phyloP scores from a whole-genome alignment of 2,113 vertebrate genomes.

The Lycaon pictus region DNA sequence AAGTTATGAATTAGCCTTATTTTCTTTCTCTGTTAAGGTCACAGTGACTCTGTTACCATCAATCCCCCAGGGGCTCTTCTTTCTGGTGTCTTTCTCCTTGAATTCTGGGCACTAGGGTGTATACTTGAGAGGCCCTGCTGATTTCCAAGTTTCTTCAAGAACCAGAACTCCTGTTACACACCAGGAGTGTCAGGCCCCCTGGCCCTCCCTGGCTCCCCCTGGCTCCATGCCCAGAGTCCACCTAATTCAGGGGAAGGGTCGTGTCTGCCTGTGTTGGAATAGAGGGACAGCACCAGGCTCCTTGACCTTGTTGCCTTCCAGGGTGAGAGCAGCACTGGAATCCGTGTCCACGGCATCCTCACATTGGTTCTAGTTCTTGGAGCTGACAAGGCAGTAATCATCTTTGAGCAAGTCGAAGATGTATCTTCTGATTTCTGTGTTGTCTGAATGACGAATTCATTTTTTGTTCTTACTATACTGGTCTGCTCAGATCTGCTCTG shows the following conservation, averaged over 20 bases:
- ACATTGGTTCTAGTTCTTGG: neutral
- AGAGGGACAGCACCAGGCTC: neutral
- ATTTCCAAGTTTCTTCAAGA: no score
- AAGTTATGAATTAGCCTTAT: neutral
- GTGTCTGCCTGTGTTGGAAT: fast-evolving
- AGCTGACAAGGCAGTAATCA: neutral
- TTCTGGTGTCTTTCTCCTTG: neutral
- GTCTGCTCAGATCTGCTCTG: neutral
- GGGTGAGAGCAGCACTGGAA: neutral
- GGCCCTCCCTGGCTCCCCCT: neutral
- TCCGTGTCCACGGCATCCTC: no score
- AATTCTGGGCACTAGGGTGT: neutral
- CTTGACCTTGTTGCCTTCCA: no score
- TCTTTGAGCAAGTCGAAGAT: neutral
- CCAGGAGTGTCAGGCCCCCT: no score
- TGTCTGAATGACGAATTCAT: neutral
- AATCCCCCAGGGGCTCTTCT: neutral
- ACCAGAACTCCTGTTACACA: neutral
- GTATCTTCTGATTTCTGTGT: neutral
- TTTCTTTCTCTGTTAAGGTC: neutral
- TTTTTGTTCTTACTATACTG: neutral
- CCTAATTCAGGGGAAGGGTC: neutral
- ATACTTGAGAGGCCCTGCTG: neutral
- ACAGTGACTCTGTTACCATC: neutral
- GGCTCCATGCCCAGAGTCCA: neutral